Conservation (phyloP, 2,888 invertebrate species). For the Ellobium chinense region DNA sequence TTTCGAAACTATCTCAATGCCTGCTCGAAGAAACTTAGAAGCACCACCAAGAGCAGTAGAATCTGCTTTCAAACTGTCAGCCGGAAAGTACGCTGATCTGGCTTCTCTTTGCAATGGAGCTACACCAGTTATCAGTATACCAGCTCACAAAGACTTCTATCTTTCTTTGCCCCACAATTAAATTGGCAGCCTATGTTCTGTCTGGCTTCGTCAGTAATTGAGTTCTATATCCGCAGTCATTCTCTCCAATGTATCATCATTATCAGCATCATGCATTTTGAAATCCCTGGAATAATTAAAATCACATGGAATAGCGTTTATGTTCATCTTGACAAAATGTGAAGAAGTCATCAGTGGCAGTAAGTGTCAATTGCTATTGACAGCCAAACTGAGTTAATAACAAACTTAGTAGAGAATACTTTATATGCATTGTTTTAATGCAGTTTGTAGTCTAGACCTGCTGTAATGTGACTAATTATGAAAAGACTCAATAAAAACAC, state of each 20-base stretch:
- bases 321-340: slow-evolving; percentile 10
- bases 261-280: neutral
- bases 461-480: too few species aligned
- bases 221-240: neutral
- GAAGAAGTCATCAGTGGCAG: too few species aligned
- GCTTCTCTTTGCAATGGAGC: neutral
- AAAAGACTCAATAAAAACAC: too few species aligned
- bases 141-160: neutral
- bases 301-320: neutral
- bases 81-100: neutral
- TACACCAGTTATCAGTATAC: neutral
- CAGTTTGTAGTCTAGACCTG: too few species aligned
- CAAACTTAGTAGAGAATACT: too few species aligned
- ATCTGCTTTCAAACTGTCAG: neutral
- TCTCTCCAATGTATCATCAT: neutral
- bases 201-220: too few species aligned
- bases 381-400: too few species aligned
- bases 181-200: neutral
- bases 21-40: neutral
- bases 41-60: neutral
- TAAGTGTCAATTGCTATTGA: too few species aligned
- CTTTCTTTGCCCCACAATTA: neutral
- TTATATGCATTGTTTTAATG: too few species aligned
- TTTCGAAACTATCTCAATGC: neutral
- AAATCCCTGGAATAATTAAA: neutral